Evolutionary conservation across 2,113 vertebrate genomes (phyloP), one percentile per base, ranked within the genome.

Genomic region (Tragelaphus strepsiceros): DNA sequence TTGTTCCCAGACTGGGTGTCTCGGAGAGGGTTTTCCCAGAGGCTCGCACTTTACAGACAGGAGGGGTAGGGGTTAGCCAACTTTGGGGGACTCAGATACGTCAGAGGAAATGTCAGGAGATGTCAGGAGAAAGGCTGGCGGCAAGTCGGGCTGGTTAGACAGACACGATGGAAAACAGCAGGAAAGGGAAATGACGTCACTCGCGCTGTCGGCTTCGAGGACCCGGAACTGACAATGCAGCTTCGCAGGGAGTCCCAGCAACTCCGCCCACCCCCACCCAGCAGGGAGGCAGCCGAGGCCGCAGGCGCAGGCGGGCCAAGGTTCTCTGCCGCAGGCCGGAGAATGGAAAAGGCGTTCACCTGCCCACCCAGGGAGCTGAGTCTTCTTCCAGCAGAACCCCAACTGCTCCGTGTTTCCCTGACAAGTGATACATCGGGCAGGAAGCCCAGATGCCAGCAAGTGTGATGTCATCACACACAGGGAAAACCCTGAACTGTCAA

Each of bases 351-450:
- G 35, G 9, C 49, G 39, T 97, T 64, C 77, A 59, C 77, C 46
- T 90, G 88, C 56, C 49, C 19, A 81, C 3, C 15, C 32, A 12
- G 28, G 3, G 82, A 96, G 19, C 39, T 17, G 2, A n/a, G 6
- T 87, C 80, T 92, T 88, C 32, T 49, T 97, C 21, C 58, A 43
- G 58, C 28, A 35, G 59, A 94, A 12, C 10, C 28, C 0, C n/a
- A 4, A 14, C 19, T 53, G 51, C 80, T 35, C 5, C 51, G 1
- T 21, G n/a, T 51, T 88, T 88, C 90, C 85, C 14, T 90, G 80
- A 19, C 95, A 89, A 83, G 86, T 96, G 96, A 86, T 82, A 78
- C 96, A 94, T 95, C 67, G 32, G 91, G 88, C 88, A 96, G 90
- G 85, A 83, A 92, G 84, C 61, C 61, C 54, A 51, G 80, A 51